phyloP scores from a whole-genome alignment of 2,888 invertebrate genomes.

The Dolichopus griseipennis region DNA sequence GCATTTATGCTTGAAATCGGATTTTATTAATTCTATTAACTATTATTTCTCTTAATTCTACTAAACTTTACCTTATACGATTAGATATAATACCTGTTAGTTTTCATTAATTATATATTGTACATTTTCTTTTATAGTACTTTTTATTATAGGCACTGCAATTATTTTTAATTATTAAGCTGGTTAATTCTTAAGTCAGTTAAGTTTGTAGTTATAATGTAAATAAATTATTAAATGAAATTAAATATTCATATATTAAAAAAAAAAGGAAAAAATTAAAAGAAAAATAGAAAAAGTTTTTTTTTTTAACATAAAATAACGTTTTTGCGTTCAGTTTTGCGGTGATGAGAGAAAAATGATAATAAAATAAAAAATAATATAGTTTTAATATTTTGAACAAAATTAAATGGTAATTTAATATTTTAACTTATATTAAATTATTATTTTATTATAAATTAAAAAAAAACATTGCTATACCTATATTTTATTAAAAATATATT shows the following conservation, averaged over 20 bases:
- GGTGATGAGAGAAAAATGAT: background rate
- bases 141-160: no score
- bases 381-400: background rate
- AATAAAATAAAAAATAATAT: background rate
- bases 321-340: constrained; percentile 1
- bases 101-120: no score
- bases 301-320: background rate
- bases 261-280: no score
- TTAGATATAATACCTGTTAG: no score
- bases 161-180: no score
- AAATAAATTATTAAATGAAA: background rate
- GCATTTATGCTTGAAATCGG: no score
- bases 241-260: background rate
- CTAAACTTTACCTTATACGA: no score
- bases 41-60: no score
- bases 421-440: background rate
- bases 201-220: background rate
- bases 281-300: background rate
- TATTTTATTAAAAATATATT: no score
- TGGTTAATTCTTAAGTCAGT: background rate
- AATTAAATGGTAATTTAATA: constrained; percentile 1
- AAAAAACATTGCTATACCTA: no score
- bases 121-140: no score
- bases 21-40: no score
- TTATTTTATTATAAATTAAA: background rate